A percentile compares a stretch with the other conserved stretches of the same genome.
phyloP scores from a whole-genome alignment of 2,797 vertebrate genomes.

The Leptatherina wallacei region DNA sequence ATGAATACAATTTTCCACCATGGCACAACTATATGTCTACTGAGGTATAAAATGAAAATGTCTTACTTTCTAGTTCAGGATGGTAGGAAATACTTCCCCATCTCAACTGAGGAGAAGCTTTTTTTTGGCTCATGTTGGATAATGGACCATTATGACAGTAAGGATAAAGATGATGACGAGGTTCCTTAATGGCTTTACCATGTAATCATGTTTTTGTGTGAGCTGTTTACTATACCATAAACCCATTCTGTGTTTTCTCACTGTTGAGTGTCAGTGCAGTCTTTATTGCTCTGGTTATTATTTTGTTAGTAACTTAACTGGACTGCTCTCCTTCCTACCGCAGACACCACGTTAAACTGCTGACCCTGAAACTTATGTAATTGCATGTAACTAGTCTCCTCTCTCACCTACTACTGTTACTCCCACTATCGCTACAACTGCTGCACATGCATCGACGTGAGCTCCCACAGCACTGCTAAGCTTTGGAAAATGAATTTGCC shows the following conservation, averaged over 20 bases:
- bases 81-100: slow-evolving; percentile 45
- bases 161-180: slow-evolving; percentile 42
- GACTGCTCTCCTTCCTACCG: slow-evolving; percentile 32
- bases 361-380: slow-evolving; percentile 65
- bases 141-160: slow-evolving; percentile 26
- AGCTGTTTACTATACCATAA: slow-evolving; percentile 25
- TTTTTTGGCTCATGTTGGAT: slow-evolving; percentile 27
- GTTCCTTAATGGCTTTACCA: slow-evolving; percentile 37
- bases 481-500: slow-evolving; percentile 81
- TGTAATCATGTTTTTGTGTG: slow-evolving; percentile 56
- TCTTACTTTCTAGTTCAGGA: slow-evolving; percentile 63
- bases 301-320: slow-evolving; percentile 32
- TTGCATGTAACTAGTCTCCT: slow-evolving; percentile 38
- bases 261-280: not conserved
- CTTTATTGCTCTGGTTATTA: slow-evolving; percentile 17
- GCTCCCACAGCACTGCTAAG: slow-evolving; percentile 64
- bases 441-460: slow-evolving; percentile 35
- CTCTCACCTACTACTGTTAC: slow-evolving; percentile 33
- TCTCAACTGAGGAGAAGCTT: slow-evolving; percentile 36
- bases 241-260: slow-evolving; percentile 5
- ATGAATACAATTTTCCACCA: slow-evolving; percentile 72
- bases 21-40: slow-evolving; percentile 61
- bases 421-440: slow-evolving; percentile 38
- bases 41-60: slow-evolving; percentile 77
- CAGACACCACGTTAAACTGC: slow-evolving; percentile 39